phyloP scores from a whole-genome alignment of 2,113 vertebrate genomes.

The Caretta caretta region DNA sequence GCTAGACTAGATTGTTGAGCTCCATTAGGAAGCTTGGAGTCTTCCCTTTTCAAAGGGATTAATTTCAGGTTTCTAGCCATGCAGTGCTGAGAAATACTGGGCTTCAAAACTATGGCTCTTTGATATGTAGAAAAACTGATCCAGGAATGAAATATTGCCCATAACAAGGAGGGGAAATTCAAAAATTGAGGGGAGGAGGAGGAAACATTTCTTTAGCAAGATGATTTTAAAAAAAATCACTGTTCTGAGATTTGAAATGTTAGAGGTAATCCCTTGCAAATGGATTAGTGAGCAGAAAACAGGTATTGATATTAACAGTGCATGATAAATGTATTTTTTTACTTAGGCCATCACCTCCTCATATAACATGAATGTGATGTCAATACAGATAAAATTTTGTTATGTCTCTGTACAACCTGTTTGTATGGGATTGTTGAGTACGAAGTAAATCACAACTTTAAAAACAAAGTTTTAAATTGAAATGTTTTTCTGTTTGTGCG shows the following conservation, averaged over 20 bases:
- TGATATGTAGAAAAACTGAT: neutral
- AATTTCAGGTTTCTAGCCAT: neutral
- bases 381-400: neutral
- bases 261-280: neutral
- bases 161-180: neutral
- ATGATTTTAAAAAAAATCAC: neutral
- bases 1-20: neutral
- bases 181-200: neutral
- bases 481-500: neutral
- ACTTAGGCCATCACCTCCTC: neutral
- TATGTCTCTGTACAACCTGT: neutral
- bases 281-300: neutral
- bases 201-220: neutral
- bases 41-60: neutral
- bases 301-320: neutral
- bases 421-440: neutral
- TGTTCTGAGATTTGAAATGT: neutral
- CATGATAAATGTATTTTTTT: neutral
- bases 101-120: neutral
- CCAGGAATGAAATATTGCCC: neutral
- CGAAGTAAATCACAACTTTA: neutral
- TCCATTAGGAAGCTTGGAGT: neutral
- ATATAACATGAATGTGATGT: neutral
- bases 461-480: neutral
- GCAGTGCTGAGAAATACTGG: neutral